Evolutionary conservation across 2,888 invertebrate genomes (phyloP).

Genomic region (Eubasilissa splendida): DNA sequence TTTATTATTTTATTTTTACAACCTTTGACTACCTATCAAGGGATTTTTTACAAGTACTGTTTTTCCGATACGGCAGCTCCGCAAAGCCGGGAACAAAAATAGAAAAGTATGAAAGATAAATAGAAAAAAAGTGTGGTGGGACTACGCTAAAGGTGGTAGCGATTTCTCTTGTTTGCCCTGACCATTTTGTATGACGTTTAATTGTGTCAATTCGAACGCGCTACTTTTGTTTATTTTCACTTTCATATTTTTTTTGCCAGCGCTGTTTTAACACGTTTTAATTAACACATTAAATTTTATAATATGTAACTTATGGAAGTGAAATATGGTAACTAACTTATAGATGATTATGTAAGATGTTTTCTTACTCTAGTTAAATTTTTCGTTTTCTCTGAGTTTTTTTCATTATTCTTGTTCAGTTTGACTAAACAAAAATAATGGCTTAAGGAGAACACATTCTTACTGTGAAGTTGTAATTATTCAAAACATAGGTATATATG

Average conservation of each 20-base stretch:
- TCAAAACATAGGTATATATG: no score
- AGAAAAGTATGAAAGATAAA: conserved; percentile 33
- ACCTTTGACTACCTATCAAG: conserved; percentile 54
- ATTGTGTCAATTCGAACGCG: conserved; percentile 13
- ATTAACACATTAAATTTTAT: no score
- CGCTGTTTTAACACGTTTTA: background rate
- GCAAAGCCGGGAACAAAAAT: conserved; percentile 42
- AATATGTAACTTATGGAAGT: no score
- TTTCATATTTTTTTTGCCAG: background rate
- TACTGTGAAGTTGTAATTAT: no score
- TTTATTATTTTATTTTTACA: conserved; percentile 52
- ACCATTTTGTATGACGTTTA: conserved; percentile 3
- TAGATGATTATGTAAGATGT: no score
- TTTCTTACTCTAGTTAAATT: no score
- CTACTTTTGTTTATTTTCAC: background rate
- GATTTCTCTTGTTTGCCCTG: conserved; percentile 12
- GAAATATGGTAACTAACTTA: no score
- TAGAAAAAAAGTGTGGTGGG: conserved; percentile 16
- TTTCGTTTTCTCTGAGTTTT: no score
- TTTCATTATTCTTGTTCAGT: no score
- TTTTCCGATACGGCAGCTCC: conserved; percentile 51
- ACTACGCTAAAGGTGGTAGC: background rate
- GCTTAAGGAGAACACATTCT: no score
- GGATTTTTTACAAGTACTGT: conserved; percentile 50
- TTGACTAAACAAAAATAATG: no score